Evolutionary conservation across 1,140 invertebrate species (phyloP).

Genomic region (Diachasma alloeum): DNA sequence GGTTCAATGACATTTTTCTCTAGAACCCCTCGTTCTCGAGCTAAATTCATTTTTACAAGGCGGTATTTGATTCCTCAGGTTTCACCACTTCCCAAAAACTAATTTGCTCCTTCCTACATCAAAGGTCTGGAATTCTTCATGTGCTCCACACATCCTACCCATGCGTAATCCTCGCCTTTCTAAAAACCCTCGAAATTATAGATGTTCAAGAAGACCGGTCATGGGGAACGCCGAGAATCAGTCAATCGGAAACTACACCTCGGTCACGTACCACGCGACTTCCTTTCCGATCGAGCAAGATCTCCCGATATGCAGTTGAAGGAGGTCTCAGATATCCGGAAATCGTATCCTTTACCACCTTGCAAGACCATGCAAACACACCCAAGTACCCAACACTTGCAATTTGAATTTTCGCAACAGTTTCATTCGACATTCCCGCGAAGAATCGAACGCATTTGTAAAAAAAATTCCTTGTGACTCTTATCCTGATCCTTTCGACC

Average conservation of each 20-base stretch:
- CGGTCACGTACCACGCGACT: neutral
- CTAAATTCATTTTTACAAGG: too few species aligned
- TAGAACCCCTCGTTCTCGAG: too few species aligned
- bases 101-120: too few species aligned
- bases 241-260: conserved; percentile 1
- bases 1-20: too few species aligned
- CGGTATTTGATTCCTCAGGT: too few species aligned
- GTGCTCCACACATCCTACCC: neutral
- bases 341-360: neutral
- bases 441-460: too few species aligned
- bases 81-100: too few species aligned
- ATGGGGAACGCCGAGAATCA: conserved; percentile 7
- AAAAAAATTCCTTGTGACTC: too few species aligned
- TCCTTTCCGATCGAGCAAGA: conserved; percentile 1
- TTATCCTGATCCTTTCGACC: too few species aligned
- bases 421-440: neutral
- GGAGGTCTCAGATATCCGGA: conserved; percentile 8
- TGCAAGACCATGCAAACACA: neutral
- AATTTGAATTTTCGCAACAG: neutral
- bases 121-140: neutral
- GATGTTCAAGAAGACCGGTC: neutral
- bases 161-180: neutral
- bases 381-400: neutral
- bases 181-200: neutral
- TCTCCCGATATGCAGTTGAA: neutral